Conservation (phyloP, 2,797 vertebrate species). For the Scolopax bukidnonensis region DNA sequence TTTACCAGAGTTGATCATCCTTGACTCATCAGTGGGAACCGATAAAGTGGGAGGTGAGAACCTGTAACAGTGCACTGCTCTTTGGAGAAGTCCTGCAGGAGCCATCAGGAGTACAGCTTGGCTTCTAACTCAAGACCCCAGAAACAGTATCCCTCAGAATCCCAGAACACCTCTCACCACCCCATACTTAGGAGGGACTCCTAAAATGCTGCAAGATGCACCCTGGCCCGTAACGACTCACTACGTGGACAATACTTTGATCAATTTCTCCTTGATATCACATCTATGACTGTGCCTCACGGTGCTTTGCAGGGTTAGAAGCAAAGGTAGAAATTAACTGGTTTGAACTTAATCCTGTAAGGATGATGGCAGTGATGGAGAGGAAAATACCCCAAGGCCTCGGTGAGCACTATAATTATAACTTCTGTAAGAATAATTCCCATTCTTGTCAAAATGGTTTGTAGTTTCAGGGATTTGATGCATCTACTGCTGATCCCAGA, state of each 20-base stretch:
- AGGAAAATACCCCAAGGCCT: slow-evolving; percentile 16
- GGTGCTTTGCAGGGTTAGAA: background rate
- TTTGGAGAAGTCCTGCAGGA: background rate
- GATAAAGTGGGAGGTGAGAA: background rate
- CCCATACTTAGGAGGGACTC: background rate
- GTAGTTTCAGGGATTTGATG: slow-evolving; percentile 34
- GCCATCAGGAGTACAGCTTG: background rate
- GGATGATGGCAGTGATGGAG: slow-evolving; percentile 23
- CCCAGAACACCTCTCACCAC: background rate
- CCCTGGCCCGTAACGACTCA: background rate
- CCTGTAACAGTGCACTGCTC: accelerated
- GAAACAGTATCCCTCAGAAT: background rate
- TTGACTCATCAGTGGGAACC: background rate
- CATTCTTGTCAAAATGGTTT: slow-evolving; percentile 23
- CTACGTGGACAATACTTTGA: background rate
- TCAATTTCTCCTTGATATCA: background rate
- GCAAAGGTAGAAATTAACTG: background rate
- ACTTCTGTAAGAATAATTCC: background rate
- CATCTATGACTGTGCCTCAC: background rate
- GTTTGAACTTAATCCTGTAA: slow-evolving; percentile 42
- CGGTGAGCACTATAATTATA: background rate
- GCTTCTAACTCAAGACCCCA: background rate
- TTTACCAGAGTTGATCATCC: background rate
- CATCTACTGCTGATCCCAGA: slow-evolving; percentile 38
- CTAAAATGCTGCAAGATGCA: background rate